Base-by-base conservation (phyloP, 1,140 invertebrate genomes). In the Drosophila ohnishii region DNA sequence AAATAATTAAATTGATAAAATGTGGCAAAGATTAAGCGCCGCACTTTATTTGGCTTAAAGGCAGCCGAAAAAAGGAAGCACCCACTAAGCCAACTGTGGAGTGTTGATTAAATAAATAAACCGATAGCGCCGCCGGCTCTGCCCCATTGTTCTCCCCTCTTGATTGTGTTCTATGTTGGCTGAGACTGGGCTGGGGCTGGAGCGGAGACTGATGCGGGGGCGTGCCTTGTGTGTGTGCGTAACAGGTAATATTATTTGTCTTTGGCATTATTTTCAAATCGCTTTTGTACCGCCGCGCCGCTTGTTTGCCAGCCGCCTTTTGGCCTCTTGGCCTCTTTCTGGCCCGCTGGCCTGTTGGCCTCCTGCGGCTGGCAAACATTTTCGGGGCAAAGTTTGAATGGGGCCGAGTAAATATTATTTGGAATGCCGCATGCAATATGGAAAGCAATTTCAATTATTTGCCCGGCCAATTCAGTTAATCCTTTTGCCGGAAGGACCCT, bases 1-100 rank as follows among this genome's bases (percentile, higher is more conserved):
- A 88, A 88, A 88, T 88, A 88, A 88, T 88, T 88, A 88, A 88
- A 88, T 88, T 88, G 84, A 88, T 88, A 88, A 88, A 88, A 88
- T 88, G 84, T 88, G 84, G 84, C 84, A 88, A 88, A 88, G 84
- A 88, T 88, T 88, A 88, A 88, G 84, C 84, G 84, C 73, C 79
- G 84, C 84, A 88, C 84, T 88, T 88, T 88, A 83, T 88, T 88
- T 88, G 80, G 80, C 84, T 84, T 84, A 88, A 88, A 88, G 84
- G 80, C 84, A 88, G 69, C 75, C 63, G 55, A 73, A 79, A 75
- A 72, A 78, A 50, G 61, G 55, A 66, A 62, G 51, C 61, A 51
- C 50, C 57, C 69, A 78, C 83, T 86, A 87, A 87, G 83, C 84
- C 80, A 88, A 88, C 84, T 88, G 80, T 84, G 84, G 84, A 88